Conservation (phyloP, 1,140 invertebrate genomes). For the Battus philenor region DNA sequence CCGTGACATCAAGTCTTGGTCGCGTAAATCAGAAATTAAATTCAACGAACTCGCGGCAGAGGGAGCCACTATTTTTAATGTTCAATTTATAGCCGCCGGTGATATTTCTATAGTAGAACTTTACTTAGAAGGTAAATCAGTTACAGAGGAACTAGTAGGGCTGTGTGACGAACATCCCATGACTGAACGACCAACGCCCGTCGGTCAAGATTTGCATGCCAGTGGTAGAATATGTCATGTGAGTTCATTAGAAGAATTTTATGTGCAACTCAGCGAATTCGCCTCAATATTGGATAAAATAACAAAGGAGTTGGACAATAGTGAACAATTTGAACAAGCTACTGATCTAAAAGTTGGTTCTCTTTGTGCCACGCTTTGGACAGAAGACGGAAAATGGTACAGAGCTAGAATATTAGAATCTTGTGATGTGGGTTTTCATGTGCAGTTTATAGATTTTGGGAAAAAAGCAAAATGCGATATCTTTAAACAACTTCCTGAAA, state of each 20-base stretch:
- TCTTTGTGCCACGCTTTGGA: slow-evolving; percentile 80
- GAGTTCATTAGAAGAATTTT: slow-evolving; percentile 79
- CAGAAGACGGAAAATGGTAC: slow-evolving; percentile 81
- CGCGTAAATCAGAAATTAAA: slow-evolving; percentile 78
- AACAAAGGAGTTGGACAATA: slow-evolving; percentile 73
- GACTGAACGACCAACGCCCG: slow-evolving; percentile 45
- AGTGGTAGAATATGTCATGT: slow-evolving; percentile 75
- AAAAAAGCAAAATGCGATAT: slow-evolving; percentile 79
- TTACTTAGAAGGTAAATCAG: slow-evolving; percentile 77
- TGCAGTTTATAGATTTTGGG: slow-evolving; percentile 85
- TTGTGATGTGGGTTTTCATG: slow-evolving; percentile 77
- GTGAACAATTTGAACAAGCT: slow-evolving; percentile 69
- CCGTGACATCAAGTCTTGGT: slow-evolving; percentile 78
- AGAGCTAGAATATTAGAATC: slow-evolving; percentile 76
- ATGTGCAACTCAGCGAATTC: slow-evolving; percentile 78
- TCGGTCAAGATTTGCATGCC: slow-evolving; percentile 53
- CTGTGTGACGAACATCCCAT: slow-evolving; percentile 63
- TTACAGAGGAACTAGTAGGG: slow-evolving; percentile 76
- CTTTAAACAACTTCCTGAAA: slow-evolving; percentile 78
- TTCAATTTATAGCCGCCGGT: slow-evolving; percentile 79
- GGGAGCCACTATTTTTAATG: slow-evolving; percentile 80
- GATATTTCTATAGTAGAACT: slow-evolving; percentile 81
- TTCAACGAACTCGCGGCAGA: slow-evolving; percentile 80
- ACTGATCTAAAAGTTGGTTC: slow-evolving; percentile 72
- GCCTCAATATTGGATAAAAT: slow-evolving; percentile 77